A percentile compares a stretch with the other conserved stretches of the same genome.
Evolutionary conservation across 2,888 invertebrate genomes (phyloP).

Genomic region (Hetaerina titia): DNA sequence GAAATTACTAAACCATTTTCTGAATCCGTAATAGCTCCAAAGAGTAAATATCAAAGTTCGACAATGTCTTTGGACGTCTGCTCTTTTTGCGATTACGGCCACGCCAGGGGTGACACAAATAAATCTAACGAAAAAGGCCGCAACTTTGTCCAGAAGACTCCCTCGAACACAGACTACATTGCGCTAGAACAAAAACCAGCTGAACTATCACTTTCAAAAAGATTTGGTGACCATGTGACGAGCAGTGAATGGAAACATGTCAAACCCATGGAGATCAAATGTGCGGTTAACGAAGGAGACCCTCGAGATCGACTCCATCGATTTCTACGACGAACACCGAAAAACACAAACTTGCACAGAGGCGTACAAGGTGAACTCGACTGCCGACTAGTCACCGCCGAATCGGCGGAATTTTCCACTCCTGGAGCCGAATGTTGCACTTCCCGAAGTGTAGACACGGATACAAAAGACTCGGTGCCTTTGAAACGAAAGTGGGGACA

Average conservation of each 20-base stretch:
- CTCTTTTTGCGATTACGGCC: background rate
- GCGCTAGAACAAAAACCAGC: background rate
- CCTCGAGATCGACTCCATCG: background rate
- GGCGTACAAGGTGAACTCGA: background rate
- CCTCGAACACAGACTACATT: background rate
- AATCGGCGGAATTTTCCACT: background rate
- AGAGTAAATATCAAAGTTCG: background rate
- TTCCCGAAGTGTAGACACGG: background rate
- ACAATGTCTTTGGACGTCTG: background rate
- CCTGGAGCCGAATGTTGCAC: background rate
- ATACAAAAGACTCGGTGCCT: background rate
- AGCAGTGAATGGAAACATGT: background rate
- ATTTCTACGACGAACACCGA: background rate
- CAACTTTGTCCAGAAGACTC: background rate
- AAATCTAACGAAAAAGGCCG: background rate
- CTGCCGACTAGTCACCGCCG: background rate
- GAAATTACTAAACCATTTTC: background rate
- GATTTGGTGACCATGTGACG: background rate
- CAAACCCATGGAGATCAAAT: background rate
- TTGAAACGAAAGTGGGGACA: background rate
- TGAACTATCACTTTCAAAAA: background rate
- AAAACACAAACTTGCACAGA: background rate
- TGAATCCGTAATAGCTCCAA: background rate
- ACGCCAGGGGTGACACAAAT: background rate
- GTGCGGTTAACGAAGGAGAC: background rate